A percentile compares a stretch with the other conserved stretches of the same genome.
Conservation (phyloP, 2,797 vertebrate genomes). For the Rhabdomys pumilio region DNA sequence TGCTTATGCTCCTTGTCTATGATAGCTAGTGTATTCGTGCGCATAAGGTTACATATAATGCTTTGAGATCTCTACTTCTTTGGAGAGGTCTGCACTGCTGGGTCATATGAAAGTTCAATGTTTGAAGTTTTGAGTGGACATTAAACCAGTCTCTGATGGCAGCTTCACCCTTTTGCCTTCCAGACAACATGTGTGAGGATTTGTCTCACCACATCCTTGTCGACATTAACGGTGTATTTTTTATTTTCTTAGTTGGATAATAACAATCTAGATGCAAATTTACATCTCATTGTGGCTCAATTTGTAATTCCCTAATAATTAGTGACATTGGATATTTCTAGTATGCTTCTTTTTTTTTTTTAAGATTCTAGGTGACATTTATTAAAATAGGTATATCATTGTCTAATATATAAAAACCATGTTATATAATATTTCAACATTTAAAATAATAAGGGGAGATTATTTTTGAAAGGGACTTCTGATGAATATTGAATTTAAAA, state of each 20-base stretch:
- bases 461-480: neutral
- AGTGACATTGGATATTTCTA: neutral
- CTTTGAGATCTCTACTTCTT: neutral
- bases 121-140: neutral
- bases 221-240: neutral
- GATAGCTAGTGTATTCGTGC: neutral
- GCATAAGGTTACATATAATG: neutral
- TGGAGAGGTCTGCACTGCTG: neutral
- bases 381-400: neutral
- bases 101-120: neutral
- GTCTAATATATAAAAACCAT: neutral
- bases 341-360: neutral
- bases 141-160: too few relatives aligned
- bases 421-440: neutral
- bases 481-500: neutral
- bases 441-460: neutral
- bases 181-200: neutral
- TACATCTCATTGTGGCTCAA: neutral
- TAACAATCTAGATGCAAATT: neutral
- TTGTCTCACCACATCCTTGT: neutral
- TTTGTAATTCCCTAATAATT: neutral
- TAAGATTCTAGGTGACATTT: neutral
- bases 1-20: neutral
- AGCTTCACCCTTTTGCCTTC: neutral
- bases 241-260: neutral